These are phyloP conservation scores for Oreochromis spilurus DNA, from an alignment of 2,113 vertebrate genomes.

Conservation along the genomic window DNA sequence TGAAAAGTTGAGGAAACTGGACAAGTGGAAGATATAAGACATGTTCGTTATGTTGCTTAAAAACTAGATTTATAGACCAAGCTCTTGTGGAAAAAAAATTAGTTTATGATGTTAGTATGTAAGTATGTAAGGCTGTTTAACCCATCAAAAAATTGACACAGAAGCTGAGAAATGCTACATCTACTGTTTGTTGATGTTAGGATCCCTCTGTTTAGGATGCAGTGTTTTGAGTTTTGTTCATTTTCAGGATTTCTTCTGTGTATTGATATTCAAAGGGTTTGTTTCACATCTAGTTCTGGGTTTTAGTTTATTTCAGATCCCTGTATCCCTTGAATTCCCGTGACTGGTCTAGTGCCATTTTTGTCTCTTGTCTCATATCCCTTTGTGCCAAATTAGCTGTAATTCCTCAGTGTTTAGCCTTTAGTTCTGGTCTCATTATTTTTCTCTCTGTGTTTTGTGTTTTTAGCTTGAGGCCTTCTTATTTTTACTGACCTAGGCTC, in stretches of 20 bases:
- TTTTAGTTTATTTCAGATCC: neutral
- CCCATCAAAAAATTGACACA: neutral
- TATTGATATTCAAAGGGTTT: neutral
- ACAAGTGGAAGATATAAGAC: neutral
- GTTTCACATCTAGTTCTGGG: neutral
- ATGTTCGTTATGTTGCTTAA: neutral
- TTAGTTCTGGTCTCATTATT: neutral
- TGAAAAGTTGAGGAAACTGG: neutral
- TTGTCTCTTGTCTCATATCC: neutral
- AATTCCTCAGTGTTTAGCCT: neutral
- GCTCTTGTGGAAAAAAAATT: neutral
- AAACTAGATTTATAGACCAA: neutral
- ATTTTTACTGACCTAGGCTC: neutral
- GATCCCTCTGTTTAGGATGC: neutral
- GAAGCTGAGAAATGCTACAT: neutral
- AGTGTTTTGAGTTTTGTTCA: neutral
- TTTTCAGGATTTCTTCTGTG: neutral
- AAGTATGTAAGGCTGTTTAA: neutral
- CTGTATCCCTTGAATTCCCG: neutral
- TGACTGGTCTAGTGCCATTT: neutral
- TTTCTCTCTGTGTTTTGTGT: neutral
- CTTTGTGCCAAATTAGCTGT: neutral
- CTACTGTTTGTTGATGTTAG: neutral
- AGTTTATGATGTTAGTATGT: neutral
- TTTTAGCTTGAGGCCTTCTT: neutral